Conservation (phyloP, 2,888 invertebrate genomes). For the Lampropteryx suffumata region DNA sequence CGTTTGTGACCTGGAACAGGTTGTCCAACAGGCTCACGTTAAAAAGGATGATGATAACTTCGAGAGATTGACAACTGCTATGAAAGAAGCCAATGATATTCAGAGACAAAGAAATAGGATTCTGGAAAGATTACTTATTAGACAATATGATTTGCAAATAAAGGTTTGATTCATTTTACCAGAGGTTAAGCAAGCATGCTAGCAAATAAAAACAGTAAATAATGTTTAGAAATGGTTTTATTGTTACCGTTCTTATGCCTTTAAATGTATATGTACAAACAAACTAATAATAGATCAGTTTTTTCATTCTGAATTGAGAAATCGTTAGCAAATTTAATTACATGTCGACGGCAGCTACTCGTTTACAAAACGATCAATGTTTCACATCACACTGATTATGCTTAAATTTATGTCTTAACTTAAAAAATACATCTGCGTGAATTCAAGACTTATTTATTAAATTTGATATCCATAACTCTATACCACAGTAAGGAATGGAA, state of each 20-base stretch:
- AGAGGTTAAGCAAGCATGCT: too few species aligned
- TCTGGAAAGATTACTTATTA: conserved; percentile 60
- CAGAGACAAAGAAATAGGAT: conserved; percentile 71
- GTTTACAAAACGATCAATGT: conserved; percentile 64
- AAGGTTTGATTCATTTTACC: too few species aligned
- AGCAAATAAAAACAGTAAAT: conserved; percentile 41
- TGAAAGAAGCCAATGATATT: conserved; percentile 68
- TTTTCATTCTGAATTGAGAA: conserved; percentile 72
- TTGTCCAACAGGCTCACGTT: conserved; percentile 48
- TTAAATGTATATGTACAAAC: conserved; percentile 81
- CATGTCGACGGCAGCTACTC: conserved; percentile 58
- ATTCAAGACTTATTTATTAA: conserved; percentile 65
- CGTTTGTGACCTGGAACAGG: conserved; percentile 52
- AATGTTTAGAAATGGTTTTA: conserved; percentile 79
- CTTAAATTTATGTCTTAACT: conserved; percentile 73
- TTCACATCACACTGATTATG: conserved; percentile 72
- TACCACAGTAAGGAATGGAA: conserved; percentile 81
- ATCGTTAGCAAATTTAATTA: conserved; percentile 71
- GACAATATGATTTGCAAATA: conserved; percentile 27
- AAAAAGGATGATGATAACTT: conserved; percentile 58
- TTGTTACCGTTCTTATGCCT: conserved; percentile 80
- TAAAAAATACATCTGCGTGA: conserved; percentile 71
- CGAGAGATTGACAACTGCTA: conserved; percentile 56
- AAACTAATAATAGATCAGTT: conserved; percentile 79
- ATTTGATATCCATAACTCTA: conserved; percentile 75